Evolutionary conservation across 2,113 vertebrate genomes (phyloP).

Genomic region (Dolichotis patagonum): DNA sequence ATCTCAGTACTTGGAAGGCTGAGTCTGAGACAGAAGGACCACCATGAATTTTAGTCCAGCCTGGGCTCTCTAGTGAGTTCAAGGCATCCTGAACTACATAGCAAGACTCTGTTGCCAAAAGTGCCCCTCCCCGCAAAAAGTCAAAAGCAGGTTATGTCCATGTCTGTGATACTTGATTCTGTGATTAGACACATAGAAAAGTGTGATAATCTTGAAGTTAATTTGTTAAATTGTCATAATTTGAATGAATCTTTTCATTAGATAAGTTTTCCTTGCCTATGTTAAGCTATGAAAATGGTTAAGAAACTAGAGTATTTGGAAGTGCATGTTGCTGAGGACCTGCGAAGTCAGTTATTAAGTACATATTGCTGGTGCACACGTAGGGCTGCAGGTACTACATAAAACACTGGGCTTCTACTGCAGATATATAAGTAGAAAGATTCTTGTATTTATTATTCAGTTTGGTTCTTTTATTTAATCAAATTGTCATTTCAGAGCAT

Average conservation of each 20-base stretch:
- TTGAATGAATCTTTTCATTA: neutral
- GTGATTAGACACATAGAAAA: neutral
- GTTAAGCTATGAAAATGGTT: neutral
- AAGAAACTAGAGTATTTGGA: neutral
- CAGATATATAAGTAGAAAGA: neutral
- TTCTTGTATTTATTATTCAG: neutral
- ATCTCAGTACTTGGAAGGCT: neutral
- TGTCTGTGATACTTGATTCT: neutral
- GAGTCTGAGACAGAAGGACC: neutral
- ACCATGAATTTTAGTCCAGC: neutral
- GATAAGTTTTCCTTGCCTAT: neutral
- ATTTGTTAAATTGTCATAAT: neutral
- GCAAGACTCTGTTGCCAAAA: neutral
- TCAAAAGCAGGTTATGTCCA: neutral
- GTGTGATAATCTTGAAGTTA: neutral
- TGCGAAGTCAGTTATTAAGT: neutral
- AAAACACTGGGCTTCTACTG: neutral
- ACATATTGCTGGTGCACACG: neutral
- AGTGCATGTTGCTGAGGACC: neutral
- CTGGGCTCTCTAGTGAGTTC: neutral
- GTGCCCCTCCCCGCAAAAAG: neutral
- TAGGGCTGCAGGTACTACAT: neutral
- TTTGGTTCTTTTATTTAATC: neutral
- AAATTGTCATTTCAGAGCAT: neutral
- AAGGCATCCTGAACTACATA: neutral